phyloP scores from a whole-genome alignment of 2,888 invertebrate genomes.

The Synanthedon formicaeformis region DNA sequence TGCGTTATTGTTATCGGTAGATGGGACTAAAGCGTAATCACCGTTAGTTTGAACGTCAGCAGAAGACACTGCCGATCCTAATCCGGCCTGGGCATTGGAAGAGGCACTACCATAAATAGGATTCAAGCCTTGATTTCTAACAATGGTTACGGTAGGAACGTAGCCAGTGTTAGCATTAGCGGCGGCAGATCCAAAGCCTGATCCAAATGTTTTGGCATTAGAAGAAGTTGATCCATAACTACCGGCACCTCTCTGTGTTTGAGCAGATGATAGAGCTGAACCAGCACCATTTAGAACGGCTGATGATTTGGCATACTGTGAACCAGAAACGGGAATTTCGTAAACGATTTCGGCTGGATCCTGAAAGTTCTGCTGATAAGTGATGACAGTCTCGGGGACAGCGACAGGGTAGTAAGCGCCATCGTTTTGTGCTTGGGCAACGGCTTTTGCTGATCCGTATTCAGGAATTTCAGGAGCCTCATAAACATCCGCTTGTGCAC shows the following conservation, averaged over 20 bases:
- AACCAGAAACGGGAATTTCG: slow-evolving; percentile 13
- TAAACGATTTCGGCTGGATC: slow-evolving; percentile 24
- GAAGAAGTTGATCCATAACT: slow-evolving; percentile 32
- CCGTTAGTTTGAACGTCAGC: slow-evolving; percentile 24
- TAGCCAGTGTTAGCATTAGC: slow-evolving; percentile 29
- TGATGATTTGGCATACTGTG: slow-evolving; percentile 32
- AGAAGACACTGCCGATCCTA: slow-evolving; percentile 18
- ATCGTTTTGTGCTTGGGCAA: slow-evolving; percentile 18
- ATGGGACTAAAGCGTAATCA: slow-evolving; percentile 24
- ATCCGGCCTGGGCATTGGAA: slow-evolving; percentile 25
- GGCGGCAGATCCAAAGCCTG: slow-evolving; percentile 30
- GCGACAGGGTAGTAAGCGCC: slow-evolving; percentile 38
- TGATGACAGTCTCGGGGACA: slow-evolving; percentile 38
- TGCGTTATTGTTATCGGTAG: slow-evolving; percentile 21
- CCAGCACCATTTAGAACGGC: slow-evolving; percentile 34
- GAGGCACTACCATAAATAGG: slow-evolving; percentile 37
- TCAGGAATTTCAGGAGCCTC: slow-evolving; percentile 18
- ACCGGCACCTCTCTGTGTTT: slow-evolving; percentile 28
- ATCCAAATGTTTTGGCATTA: slow-evolving; percentile 35
- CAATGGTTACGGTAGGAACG: slow-evolving; percentile 34
- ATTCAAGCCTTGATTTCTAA: slow-evolving; percentile 31
- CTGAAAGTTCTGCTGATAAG: slow-evolving; percentile 48
- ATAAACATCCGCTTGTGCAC: slow-evolving; percentile 29
- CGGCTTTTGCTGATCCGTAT: slow-evolving; percentile 19
- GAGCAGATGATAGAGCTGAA: slow-evolving; percentile 36